Percentiles rank a stretch among this genome's conserved stretches.
These are phyloP conservation scores for Drosophila fulvimacula DNA, from an alignment of 2,888 invertebrate species.

Conservation along the genomic window DNA sequence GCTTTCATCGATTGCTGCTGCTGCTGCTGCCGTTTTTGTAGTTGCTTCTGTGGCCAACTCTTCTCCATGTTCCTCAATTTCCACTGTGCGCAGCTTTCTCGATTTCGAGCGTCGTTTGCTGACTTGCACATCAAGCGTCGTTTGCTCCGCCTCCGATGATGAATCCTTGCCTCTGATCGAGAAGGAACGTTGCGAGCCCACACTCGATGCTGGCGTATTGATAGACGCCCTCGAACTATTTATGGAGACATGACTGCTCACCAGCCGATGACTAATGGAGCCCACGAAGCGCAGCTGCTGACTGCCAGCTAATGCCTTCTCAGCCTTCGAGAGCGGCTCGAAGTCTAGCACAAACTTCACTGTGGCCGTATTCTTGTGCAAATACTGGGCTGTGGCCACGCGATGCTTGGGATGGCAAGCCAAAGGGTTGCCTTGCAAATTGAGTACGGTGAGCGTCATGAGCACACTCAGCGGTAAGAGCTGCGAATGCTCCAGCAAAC, in stretches of 20 bases:
- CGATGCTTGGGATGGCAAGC: slow-evolving; percentile 88
- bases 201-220: slow-evolving; percentile 82
- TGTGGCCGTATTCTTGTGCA: slow-evolving; percentile 86
- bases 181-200: slow-evolving; percentile 77
- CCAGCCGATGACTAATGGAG: slow-evolving; percentile 46
- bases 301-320: slow-evolving; percentile 85
- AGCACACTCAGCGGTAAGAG: slow-evolving; percentile 87
- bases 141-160: slow-evolving; percentile 47
- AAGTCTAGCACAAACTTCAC: slow-evolving; percentile 87
- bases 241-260: slow-evolving; percentile 49
- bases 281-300: slow-evolving; percentile 76
- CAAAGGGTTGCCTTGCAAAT: slow-evolving; percentile 88
- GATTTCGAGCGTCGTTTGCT: slow-evolving; percentile 77
- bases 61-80: slow-evolving; percentile 76
- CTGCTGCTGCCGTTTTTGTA: neutral
- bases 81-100: slow-evolving; percentile 84
- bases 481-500: slow-evolving; percentile 87
- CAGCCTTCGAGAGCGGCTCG: slow-evolving; percentile 85
- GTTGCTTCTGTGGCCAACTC: slow-evolving; percentile 2
- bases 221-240: slow-evolving; percentile 52
- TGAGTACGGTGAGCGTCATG: slow-evolving; percentile 86
- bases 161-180: slow-evolving; percentile 45
- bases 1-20: neutral
- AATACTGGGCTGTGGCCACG: slow-evolving; percentile 85
- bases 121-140: slow-evolving; percentile 8